Percentiles rank a stretch among this genome's conserved stretches.
phyloP scores from a whole-genome alignment of 1,140 invertebrate species.

The Apis laboriosa region DNA sequence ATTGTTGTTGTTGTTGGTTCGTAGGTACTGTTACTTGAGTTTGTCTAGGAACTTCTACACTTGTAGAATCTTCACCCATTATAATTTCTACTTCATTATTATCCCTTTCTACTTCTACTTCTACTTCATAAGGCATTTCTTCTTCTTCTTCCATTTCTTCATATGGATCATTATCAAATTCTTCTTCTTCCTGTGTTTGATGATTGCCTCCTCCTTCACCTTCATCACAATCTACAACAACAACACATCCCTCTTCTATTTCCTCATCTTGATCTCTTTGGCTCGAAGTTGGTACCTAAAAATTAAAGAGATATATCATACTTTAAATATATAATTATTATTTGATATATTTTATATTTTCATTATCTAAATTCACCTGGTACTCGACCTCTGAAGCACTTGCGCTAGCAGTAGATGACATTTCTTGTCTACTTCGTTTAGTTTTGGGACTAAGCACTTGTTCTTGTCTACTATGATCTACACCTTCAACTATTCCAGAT shows the following conservation, averaged over 20 bases:
- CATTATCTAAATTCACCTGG: constrained; percentile 67
- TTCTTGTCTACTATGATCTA: constrained; percentile 76
- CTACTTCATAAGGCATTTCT: constrained; percentile 80
- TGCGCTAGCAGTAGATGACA: constrained; percentile 68
- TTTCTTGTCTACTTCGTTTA: constrained; percentile 74
- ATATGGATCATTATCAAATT: constrained; percentile 81
- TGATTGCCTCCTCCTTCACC: constrained; percentile 82
- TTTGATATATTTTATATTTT: not conserved
- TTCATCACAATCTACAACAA: constrained; percentile 85
- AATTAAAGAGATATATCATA: constrained; percentile 72
- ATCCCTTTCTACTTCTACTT: constrained; percentile 79
- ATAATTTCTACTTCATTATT: constrained; percentile 87
- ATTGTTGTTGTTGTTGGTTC: constrained; percentile 77
- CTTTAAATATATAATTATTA: constrained; percentile 29
- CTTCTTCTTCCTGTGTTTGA: constrained; percentile 82
- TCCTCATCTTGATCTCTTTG: constrained; percentile 91
- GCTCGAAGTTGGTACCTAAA: constrained; percentile 89
- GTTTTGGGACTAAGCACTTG: constrained; percentile 75
- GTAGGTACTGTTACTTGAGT: constrained; percentile 65
- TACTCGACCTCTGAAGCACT: constrained; percentile 79
- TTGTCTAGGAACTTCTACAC: constrained; percentile 83
- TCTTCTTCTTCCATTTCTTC: constrained; percentile 83
- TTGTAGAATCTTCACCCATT: constrained; percentile 82
- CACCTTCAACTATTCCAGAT: constrained; percentile 79
- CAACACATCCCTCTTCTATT: constrained; percentile 87